These are phyloP conservation scores for Seriola aureovittata DNA, from an alignment of 2,113 vertebrate genomes.

Conservation along the genomic window DNA sequence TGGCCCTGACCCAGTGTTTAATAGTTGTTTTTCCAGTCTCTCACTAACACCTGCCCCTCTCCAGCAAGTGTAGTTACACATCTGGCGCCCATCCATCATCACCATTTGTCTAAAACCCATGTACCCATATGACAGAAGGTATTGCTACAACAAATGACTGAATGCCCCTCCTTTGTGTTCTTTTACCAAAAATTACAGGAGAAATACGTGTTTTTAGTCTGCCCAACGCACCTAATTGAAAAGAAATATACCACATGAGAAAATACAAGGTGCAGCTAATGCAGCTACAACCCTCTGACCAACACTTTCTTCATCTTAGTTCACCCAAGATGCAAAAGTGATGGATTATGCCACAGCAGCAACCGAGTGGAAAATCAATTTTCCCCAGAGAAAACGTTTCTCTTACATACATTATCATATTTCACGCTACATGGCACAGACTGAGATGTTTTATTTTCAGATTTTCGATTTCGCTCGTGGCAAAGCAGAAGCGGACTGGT, in stretches of 20 bases:
- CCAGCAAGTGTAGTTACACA: conserved; percentile 19
- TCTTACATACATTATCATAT: conserved; percentile 65
- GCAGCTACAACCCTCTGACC: conserved; percentile 19
- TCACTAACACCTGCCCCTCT: conserved; percentile 43
- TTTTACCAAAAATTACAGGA: not conserved
- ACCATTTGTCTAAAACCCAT: conserved; percentile 1
- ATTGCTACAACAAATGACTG: not conserved
- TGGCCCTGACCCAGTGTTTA: conserved; percentile 12
- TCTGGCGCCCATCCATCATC: conserved; percentile 40
- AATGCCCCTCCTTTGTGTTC: not conserved
- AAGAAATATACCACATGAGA: not conserved
- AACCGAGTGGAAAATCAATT: conserved; percentile 64
- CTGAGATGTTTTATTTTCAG: conserved; percentile 59
- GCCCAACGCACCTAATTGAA: not conserved
- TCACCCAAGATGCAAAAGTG: conserved; percentile 36
- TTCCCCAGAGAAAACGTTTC: conserved; percentile 42
- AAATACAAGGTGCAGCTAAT: not conserved
- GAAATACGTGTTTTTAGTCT: not conserved
- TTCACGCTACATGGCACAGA: conserved; percentile 63
- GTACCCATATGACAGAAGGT: not conserved
- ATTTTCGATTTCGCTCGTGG: conserved; percentile 52
- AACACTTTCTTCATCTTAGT: conserved; percentile 27
- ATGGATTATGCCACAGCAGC: conserved; percentile 50
- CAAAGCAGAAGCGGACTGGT: conserved; percentile 42
- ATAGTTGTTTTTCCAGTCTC: conserved; percentile 33